Percentiles rank a stretch among this genome's conserved stretches.
Conservation (phyloP, 64 coral and sea anemone species). For the Catalaphyllia jardinei region DNA sequence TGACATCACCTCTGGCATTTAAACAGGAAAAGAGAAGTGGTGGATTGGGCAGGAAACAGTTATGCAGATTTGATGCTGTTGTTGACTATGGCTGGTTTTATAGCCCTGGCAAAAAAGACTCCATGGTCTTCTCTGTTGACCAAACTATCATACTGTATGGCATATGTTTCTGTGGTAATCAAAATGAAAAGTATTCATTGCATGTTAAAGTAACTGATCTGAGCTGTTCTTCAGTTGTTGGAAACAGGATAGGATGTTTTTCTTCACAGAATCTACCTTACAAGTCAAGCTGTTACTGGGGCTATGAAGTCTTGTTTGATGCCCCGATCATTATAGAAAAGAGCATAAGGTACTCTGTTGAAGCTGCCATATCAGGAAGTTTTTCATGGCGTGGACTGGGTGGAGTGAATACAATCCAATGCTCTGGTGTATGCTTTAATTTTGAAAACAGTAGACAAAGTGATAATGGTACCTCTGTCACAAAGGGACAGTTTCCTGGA, state of each 20-base stretch:
- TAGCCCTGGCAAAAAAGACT: neutral
- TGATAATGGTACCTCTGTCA: neutral
- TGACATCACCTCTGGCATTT: neutral
- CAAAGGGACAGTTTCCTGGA: constrained; percentile 6
- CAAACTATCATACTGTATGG: neutral
- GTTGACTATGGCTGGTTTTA: neutral
- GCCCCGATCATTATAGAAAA: neutral
- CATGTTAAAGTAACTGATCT: neutral
- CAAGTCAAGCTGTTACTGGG: constrained; percentile 1
- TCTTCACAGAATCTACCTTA: neutral
- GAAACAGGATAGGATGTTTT: neutral
- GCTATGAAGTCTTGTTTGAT: neutral
- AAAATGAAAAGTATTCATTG: constrained; percentile 14
- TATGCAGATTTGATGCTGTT: neutral
- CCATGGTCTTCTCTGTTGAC: neutral
- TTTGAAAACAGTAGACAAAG: neutral
- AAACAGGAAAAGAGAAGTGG: neutral
- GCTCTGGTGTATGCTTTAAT: neutral
- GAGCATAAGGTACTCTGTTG: neutral
- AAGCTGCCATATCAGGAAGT: neutral
- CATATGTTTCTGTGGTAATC: neutral
- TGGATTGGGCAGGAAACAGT: neutral
- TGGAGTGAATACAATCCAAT: neutral
- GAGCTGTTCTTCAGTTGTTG: neutral
- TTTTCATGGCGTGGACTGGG: constrained; percentile 1